Percentiles rank a stretch among this genome's conserved stretches.
Evolutionary conservation across 2,113 vertebrate genomes (phyloP).

Genomic region (Sceloporus tristichus): DNA sequence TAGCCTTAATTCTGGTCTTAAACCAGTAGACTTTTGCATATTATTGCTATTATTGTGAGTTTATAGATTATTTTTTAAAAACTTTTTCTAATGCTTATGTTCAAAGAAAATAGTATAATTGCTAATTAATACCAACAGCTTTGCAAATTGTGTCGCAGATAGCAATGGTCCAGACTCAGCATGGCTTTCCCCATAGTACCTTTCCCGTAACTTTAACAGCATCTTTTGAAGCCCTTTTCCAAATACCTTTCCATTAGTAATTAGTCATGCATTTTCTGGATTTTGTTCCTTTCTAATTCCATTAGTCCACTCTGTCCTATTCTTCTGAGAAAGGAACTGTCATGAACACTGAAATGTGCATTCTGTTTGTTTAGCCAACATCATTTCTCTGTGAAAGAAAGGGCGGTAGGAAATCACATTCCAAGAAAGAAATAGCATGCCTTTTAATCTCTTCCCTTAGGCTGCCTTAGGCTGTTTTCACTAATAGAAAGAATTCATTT

Average conservation of each 20-base stretch:
- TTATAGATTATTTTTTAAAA: too few relatives aligned
- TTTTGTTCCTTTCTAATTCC: not conserved
- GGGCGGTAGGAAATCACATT: not conserved
- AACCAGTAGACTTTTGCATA: too few relatives aligned
- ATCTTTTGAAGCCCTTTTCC: not conserved
- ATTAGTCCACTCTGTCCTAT: not conserved
- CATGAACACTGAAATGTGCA: not conserved
- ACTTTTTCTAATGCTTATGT: too few relatives aligned
- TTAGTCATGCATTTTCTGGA: not conserved
- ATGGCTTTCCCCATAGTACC: not conserved
- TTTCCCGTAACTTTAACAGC: not conserved
- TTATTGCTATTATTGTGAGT: too few relatives aligned
- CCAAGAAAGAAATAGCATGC: not conserved
- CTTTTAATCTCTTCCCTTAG: not conserved
- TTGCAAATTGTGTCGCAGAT: not conserved
- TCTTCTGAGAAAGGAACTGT: not conserved
- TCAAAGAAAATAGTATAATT: too few relatives aligned
- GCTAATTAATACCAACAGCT: not conserved
- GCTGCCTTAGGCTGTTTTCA: not conserved
- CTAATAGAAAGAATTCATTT: slow-evolving; percentile 23
- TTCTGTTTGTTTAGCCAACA: not conserved
- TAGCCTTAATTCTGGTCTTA: too few relatives aligned
- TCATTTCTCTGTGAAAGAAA: not conserved
- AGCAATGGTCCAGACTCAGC: too few relatives aligned
- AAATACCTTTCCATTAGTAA: not conserved